Evolutionary conservation across 2,113 vertebrate genomes (phyloP), one percentile per base, ranked within the genome.

Genomic region (Deroptyus accipitrinus): DNA sequence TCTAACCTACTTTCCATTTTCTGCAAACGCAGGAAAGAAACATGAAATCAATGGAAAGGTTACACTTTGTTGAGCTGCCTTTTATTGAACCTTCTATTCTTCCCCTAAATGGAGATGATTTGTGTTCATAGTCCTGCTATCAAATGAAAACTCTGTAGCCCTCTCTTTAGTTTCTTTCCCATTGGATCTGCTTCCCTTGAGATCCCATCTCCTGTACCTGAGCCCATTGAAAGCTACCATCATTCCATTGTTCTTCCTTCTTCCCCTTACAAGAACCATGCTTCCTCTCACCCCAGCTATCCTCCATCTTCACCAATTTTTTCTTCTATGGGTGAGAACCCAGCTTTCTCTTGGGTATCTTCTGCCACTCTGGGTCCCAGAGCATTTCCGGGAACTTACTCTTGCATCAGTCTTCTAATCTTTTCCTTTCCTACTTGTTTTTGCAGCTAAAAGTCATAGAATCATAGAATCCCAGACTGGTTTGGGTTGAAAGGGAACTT

Each of bases 241-340:
- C 39, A 69, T 10, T 22, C 33, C 28, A 13, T 11, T 41, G 13
- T 4, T 78, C 23, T 44, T 48, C 55, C 37, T 62, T 44, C 37
- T 66, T 30, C 11, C 30, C 7, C 6, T 7, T 22, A 5, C 1
- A 52, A 61, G 23, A 75, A 62, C 27, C 35, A 10, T 0, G 0
- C 17, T 57, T 11, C 10, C 24, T 51, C 37, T 41, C 75, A 85
- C 25, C 33, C 61, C 18, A 9, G 37, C 35, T 67, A 41, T n/a
- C n/a, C 37, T 41, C 11, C n/a, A 27, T 13, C 33, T 83, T 63
- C 30, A 11, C 3, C 49, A 39, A 49, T 31, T 54, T 31, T 25
- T 59, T 35, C 44, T n/a, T 37, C 51, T 25, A 2, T 5, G 28
- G 9, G 19, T 37, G 31, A 61, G 16, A 86, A 48, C 27, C 25